These are phyloP conservation scores for Coreoperca whiteheadi DNA, from an alignment of 2,113 vertebrate species.

Conservation along the genomic window DNA sequence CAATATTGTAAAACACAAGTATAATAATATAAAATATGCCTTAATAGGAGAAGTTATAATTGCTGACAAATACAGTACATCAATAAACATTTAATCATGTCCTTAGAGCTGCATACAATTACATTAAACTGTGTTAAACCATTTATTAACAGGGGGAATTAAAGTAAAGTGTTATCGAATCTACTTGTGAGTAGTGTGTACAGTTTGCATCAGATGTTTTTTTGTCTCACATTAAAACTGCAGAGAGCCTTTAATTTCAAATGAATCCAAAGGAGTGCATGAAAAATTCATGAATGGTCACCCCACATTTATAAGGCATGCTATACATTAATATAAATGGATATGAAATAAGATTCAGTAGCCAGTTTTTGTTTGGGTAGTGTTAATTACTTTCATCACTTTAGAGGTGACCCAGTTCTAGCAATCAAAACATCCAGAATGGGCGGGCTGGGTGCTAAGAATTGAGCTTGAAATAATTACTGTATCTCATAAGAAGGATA, in stretches of 20 bases:
- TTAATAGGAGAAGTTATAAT: background rate
- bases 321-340: slow-evolving; percentile 18
- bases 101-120: background rate
- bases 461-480: slow-evolving; percentile 45
- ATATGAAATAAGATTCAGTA: slow-evolving; percentile 23
- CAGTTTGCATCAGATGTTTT: background rate
- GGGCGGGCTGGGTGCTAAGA: slow-evolving; percentile 7
- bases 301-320: background rate
- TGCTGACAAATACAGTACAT: background rate
- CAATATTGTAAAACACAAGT: background rate
- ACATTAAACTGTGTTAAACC: background rate
- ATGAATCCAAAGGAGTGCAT: slow-evolving; percentile 18
- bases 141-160: background rate
- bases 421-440: slow-evolving; percentile 43
- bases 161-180: background rate
- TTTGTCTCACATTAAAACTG: slow-evolving; percentile 3
- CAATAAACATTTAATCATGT: background rate
- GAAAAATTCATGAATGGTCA: slow-evolving; percentile 18
- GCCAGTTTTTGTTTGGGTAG: slow-evolving; percentile 19
- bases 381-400: slow-evolving; percentile 48
- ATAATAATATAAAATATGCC: background rate
- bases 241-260: background rate
- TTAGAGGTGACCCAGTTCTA: slow-evolving; percentile 53
- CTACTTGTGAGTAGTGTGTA: too few relatives aligned
- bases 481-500: slow-evolving; percentile 32